Base-by-base conservation (phyloP, 2,797 vertebrate species). In the Nannoperca obscura region DNA sequence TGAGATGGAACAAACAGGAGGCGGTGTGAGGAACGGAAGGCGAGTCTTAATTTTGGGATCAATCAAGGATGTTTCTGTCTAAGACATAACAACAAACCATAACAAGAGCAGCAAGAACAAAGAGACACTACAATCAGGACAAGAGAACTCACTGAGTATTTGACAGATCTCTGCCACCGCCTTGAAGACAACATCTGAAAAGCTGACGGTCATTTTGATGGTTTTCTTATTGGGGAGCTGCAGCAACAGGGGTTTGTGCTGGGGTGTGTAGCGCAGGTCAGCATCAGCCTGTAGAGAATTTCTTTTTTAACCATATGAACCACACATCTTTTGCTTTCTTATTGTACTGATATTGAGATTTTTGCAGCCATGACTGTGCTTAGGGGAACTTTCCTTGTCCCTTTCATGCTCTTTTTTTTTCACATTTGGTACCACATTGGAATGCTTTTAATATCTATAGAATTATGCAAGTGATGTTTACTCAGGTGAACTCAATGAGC, bases 181-280 rank as follows among this genome's bases (percentile, higher is more conserved):
- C 90, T 82, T 97, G 93, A 99, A 99, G 77, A 99, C 97, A 86
- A 97, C 94, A 0, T 89, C 88, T 1, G 98, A 99, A 94, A 98
- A 99, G 93, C 96, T 97, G 88, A 98, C 95, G 0, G 93, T 95
- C 74, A 99, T 90, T 68, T 95, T 94, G 87, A 99, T 93, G 0
- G 95, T 97, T 93, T 96, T 99, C 96, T 96, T 95, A 66, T 96
- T 99, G 19, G 98, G 98, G 71, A 99, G 95, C 79, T 97, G 96
- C 52, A 99, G 94, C 63, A 97, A 90, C 66, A 99, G 90, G 13
- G 94, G 93, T 91, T 98, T 99, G 91, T 99, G 96, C 76, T 99
- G 98, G 10, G 96, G 95, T 4, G 97, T 99, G 86, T 99, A 99
- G 78, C 96, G 82, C 42, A 99, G 95, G 74, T 93, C 94, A 34